Evolutionary conservation across 2,888 invertebrate species (phyloP).

Genomic region (Drosophila algonquin): DNA sequence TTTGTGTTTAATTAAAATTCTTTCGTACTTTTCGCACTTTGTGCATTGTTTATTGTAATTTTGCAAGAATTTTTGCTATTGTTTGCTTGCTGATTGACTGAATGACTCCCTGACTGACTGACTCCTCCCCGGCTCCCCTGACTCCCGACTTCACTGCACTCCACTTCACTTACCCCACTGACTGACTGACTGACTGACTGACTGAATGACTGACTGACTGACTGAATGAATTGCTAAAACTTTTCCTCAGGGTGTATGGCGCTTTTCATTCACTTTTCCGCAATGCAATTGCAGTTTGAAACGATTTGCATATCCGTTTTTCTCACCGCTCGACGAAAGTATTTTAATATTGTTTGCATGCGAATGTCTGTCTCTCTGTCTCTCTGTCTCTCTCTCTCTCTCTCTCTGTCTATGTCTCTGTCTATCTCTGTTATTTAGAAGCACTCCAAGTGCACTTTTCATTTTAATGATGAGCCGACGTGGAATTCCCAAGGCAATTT

Average conservation of each 20-base stretch:
- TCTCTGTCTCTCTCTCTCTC: no score
- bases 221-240: conserved; percentile 47
- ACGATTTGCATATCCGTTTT: conserved; percentile 50
- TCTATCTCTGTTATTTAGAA: neutral
- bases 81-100: conserved; percentile 24
- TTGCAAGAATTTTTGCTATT: conserved; percentile 22
- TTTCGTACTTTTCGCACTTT: conserved; percentile 61
- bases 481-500: neutral
- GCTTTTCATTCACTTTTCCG: conserved; percentile 1
- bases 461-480: neutral
- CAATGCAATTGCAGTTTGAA: conserved; percentile 22
- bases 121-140: conserved; percentile 14
- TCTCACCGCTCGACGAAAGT: conserved; percentile 40
- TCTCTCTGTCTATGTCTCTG: no score
- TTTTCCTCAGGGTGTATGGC: conserved; percentile 21
- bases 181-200: conserved; percentile 18
- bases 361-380: neutral
- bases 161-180: neutral
- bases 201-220: conserved; percentile 4
- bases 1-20: conserved; percentile 76
- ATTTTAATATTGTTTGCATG: conserved; percentile 60
- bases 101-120: conserved; percentile 26
- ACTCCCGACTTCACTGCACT: neutral
- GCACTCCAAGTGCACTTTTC: neutral
- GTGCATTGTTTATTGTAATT: conserved; percentile 53